Conservation (phyloP, 1,140 invertebrate species). For the Alviniconcha marisindica region DNA sequence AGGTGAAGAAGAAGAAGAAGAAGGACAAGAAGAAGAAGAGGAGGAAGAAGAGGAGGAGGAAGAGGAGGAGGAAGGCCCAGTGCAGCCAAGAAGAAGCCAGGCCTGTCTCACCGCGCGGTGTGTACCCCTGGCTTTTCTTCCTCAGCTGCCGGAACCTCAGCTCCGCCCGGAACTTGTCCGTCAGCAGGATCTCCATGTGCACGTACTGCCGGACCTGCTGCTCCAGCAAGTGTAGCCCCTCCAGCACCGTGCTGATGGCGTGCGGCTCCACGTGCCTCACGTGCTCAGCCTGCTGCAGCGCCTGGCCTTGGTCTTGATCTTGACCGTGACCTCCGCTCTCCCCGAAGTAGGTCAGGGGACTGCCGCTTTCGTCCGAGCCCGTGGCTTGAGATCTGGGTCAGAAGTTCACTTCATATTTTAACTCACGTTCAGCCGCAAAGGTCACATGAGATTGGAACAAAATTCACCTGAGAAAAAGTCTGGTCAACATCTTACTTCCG, state of each 20-base stretch:
- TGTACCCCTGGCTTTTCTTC: conserved; percentile 21
- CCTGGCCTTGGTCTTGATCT: not conserved
- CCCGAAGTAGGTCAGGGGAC: not conserved
- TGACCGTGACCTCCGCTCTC: not conserved
- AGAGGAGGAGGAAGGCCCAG: no score
- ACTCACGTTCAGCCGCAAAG: no score
- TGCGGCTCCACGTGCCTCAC: conserved; percentile 26
- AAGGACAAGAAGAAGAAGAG: no score
- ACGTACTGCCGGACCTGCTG: conserved; percentile 35
- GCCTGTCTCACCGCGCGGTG: not conserved
- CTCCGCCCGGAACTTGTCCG: conserved; percentile 39
- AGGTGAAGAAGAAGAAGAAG: no score
- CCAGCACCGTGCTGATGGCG: conserved; percentile 42
- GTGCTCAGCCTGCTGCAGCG: not conserved
- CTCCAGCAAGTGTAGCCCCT: conserved; percentile 35
- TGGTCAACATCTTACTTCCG: no score
- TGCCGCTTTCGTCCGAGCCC: not conserved
- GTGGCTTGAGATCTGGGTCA: not conserved
- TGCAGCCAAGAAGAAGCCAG: no score
- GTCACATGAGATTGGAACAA: no score
- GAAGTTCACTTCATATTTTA: no score
- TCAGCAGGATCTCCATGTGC: conserved; percentile 44
- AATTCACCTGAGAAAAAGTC: no score
- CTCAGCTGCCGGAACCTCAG: conserved; percentile 23
- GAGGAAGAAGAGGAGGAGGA: no score